Base-by-base conservation (phyloP, 2,113 vertebrate species). In the Sarotherodon lohbergeri region DNA sequence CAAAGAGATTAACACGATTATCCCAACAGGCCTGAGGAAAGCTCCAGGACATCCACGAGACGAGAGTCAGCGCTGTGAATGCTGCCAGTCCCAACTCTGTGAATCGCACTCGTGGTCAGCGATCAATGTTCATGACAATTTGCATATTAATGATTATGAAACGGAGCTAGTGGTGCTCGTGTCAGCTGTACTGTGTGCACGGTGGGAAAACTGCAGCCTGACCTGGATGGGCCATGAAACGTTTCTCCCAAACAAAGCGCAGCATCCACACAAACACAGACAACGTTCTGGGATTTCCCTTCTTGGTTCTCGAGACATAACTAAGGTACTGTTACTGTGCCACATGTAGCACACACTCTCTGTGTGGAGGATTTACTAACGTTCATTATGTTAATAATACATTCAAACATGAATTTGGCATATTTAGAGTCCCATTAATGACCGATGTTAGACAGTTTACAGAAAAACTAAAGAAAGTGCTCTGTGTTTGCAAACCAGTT, bases 221-320 rank as follows among this genome's bases (percentile, higher is more conserved):
- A 24, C 34, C 32, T 0, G 61, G 61, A 36, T 10, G 61, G 34
- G 1, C 10, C 24, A 7, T 27, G 36, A 68, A 68, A 22, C 34
- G 1, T 66, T 66, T 22, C 34, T 39, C 34, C 34, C 19, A 66
- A 39, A 41, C 34, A 41, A 41, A 41, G 36, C 11, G 4, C 19
- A 41, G 63, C 63, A 68, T 41, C 36, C 36, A 68, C 34, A 41
- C 17, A 12, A 68, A 22, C 63, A 63, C 32, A 41, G n/a, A 22
- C 11, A 13, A 0, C 19, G 0, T 22, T 41, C 34, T 41, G 34
- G 19, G 61, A 39, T 22, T 68, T 27, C 24, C 22, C 22, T 13
- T 56, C 22, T 24, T 56, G 27, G 57, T 61, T 61, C 14, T 61
- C 10, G 13, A 43, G 39, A 73, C 66, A 27, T 27, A 10, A 46